Evolutionary conservation across 2,113 vertebrate species (phyloP), one percentile per base, ranked within the genome.

Genomic region (Perognathus longimembris): DNA sequence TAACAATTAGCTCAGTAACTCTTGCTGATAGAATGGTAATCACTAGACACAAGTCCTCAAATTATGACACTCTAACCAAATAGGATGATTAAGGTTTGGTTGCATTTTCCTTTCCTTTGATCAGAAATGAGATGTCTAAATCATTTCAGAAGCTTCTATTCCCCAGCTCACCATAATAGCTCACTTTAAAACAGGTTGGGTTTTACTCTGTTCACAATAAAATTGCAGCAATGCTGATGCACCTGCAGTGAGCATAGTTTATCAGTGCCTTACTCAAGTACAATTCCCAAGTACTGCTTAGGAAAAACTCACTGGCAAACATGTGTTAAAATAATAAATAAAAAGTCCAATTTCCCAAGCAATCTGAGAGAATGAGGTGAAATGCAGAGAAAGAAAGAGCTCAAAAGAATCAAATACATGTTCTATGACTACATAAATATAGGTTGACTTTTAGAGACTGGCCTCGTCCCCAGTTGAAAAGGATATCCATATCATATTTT

Each of bases 1-100:
- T 91, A 88, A 70, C 82, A 88, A 85, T 75, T 88, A 88, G 5
- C n/a, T 86, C 18, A 17, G 21, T 36, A 80, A 57, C 15, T 59
- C 45, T 94, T 85, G 64, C 20, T 80, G 30, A 75, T 88, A 63
- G 3, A 67, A 88, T 54, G 8, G 1, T 38, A 85, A 71, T 87
- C 24, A 57, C 4, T 18, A 63, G 74, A 5, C 42, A 42, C 61
- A 4, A 20, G 5, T 66, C 21, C 5, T 66, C 50, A 71, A 38
- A 90, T 92, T 74, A n/a, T 90, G 20, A 82, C 73, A 30, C 79
- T 81, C 40, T 77, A 75, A 15, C 1, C 6, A 73, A 92, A 40
- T 34, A 42, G 8, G 54, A 76, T 67, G 71, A 15, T 4, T 36
- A 22, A 30, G 15, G 4, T 40, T 57, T 81, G 2, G 59, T 40